Evolutionary conservation across 2,113 vertebrate species (phyloP), one percentile per base, ranked within the genome.

Genomic region (Nematolebias whitei): DNA sequence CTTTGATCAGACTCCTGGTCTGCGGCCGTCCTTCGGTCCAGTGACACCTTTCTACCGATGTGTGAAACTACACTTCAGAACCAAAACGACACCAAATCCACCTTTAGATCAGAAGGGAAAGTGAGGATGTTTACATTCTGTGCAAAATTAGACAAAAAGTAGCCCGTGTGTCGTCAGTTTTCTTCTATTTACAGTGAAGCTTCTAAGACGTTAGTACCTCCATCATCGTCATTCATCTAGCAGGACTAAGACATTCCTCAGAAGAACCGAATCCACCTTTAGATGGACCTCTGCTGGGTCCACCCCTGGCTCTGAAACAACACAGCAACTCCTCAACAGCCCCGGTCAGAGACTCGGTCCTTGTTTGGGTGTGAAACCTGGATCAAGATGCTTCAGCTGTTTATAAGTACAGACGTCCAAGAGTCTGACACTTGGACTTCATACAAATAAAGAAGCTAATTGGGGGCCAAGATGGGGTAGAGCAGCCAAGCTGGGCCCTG

Each of bases 71-170:
- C 26, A 5, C 6, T 50, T 50, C n/a, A 32, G n/a, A 39, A 39
- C 12, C 20, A 29, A 24, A 10, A 35, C 18, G 8, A 11, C 49
- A 49, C 5, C 9, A 35, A 35, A 35, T 57, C 59, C 65, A 45
- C 68, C 44, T 1, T 47, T 2, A 47, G 35, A 44, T 71, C 52
- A 0, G 41, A 8, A 71, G 68, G 29, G 74, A 66, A 63, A 54
- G 47, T 50, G 54, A 58, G 52, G 39, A 44, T 29, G 76, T 85
- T 65, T 89, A 87, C 87, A 90, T 87, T 89, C 83, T 86, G 87
- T 88, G 87, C 82, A 90, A 87, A 87, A 72, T 83, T 70, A 70
- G 72, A 86, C 49, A 3, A 75, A 65, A 55, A 82, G 47, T 45
- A 50, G 75, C 81, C 55, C 48, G 68, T 50, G 57, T 29, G 49